A percentile compares a stretch with the other conserved stretches of the same genome.
Evolutionary conservation across 2,888 invertebrate species (phyloP).

Genomic region (Stratiomys singularior): DNA sequence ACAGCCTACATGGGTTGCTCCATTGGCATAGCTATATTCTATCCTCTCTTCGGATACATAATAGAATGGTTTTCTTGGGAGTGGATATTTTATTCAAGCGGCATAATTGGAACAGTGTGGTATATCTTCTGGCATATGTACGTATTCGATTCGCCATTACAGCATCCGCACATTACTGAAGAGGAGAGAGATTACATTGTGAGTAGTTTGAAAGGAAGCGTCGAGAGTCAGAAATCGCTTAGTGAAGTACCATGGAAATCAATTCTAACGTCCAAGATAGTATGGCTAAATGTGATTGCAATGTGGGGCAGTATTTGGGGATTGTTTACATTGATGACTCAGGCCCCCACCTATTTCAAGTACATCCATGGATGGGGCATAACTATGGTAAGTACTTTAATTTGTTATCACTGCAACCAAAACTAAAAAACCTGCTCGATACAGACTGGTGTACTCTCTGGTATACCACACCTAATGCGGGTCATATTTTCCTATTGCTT

Average conservation of each 20-base stretch:
- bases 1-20: conserved; percentile 74
- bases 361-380: conserved; percentile 76
- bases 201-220: conserved; percentile 66
- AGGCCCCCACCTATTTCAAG: conserved; percentile 77
- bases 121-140: conserved; percentile 72
- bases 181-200: conserved; percentile 71
- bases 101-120: conserved; percentile 73
- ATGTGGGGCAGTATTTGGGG: conserved; percentile 78
- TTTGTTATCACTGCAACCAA: neutral
- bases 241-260: conserved; percentile 71
- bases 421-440: neutral
- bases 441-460: conserved; percentile 71
- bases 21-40: conserved; percentile 75
- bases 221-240: conserved; percentile 55
- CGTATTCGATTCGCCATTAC: conserved; percentile 72
- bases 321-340: conserved; percentile 75
- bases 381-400: conserved; percentile 68
- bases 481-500: conserved; percentile 70
- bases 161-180: conserved; percentile 73
- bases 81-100: conserved; percentile 76
- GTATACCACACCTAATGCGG: conserved; percentile 71
- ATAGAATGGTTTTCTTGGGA: conserved; percentile 76
- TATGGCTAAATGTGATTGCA: conserved; percentile 73
- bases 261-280: conserved; percentile 70
- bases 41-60: conserved; percentile 76